These are phyloP conservation scores for Drosophila nr. fundita DNA, from an alignment of 2,888 invertebrate species.

Conservation along the genomic window DNA sequence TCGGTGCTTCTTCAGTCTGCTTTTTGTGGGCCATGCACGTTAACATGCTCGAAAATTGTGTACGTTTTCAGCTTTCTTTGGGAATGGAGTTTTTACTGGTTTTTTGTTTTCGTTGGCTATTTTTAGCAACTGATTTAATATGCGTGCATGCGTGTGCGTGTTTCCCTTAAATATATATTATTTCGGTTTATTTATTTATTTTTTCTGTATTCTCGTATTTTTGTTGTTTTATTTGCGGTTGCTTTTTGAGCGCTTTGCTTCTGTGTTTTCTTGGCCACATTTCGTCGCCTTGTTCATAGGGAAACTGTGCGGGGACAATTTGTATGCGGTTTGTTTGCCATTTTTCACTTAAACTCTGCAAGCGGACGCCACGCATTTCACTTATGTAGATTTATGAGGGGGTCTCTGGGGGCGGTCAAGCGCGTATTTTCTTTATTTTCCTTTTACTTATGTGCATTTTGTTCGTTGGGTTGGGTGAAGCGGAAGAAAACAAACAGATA, in stretches of 20 bases:
- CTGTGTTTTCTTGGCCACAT: constrained; percentile 50
- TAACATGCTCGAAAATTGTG: constrained; percentile 22
- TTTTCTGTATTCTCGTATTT: background rate
- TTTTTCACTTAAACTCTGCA: constrained; percentile 70
- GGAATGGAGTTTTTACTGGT: constrained; percentile 4
- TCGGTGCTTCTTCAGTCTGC: constrained; percentile 7
- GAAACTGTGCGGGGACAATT: constrained; percentile 63
- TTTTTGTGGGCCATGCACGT: constrained; percentile 21
- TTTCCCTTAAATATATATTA: constrained; percentile 48
- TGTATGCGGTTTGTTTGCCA: constrained; percentile 79
- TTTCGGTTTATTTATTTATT: constrained; percentile 21
- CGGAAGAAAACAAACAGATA: constrained; percentile 18
- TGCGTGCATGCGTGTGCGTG: constrained; percentile 77
- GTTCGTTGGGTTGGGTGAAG: constrained; percentile 4
- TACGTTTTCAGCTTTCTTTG: background rate
- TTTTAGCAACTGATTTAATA: constrained; percentile 79
- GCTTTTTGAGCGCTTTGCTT: constrained; percentile 35
- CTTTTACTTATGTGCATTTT: constrained; percentile 3
- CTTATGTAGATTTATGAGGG: constrained; percentile 74
- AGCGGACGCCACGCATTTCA: constrained; percentile 53
- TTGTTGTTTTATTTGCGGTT: constrained; percentile 22
- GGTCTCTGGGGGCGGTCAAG: constrained; percentile 44
- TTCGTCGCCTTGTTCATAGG: constrained; percentile 64
- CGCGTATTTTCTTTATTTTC: constrained; percentile 26
- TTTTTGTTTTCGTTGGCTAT: constrained; percentile 43